Evolutionary conservation across 1,140 invertebrate species (phyloP), one percentile per base, ranked within the genome.

Genomic region (Panonychus citri): DNA sequence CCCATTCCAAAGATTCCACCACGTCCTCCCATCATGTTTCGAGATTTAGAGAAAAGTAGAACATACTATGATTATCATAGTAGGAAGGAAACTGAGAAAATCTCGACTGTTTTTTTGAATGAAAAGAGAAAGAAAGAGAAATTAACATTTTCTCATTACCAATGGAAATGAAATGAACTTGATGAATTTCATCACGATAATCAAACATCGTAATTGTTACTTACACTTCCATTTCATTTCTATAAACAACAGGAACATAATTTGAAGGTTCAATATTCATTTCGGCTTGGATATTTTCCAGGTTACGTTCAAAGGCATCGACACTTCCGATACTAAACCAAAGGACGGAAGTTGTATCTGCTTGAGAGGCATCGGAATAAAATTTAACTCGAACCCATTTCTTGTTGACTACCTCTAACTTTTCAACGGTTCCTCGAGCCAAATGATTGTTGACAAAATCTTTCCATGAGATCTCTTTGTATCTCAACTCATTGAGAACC

Each of bases 291-390:
- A 85, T 83, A 72, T 87, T 86, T 71, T 97, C 91, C 62, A 99
- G 74, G 73, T 95, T 97, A 52, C 91, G 76, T 72, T 99, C 94
- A 73, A 99, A 97, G 10, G 86, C 87, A 69, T 98, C 94, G 0
- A 95, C 88, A 73, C 89, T 94, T 30, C 94, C 94, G 67, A 99
- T 97, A 62, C 89, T 94, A 69, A 98, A 10, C n/a, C n/a, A n/a
- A n/a, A n/a, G n/a, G n/a, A n/a, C n/a, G n/a, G n/a, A n/a, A n/a
- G n/a, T n/a, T n/a, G n/a, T n/a, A n/a, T n/a, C n/a, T n/a, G n/a
- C n/a, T n/a, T n/a, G n/a, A n/a, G 25, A 3, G 3, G 19, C 19
- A 7, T 83, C 86, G 46, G 84, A 77, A 57, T 77, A 66, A 49
- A 93, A 70, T 64, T 76, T 78, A 3, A 98, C 81, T 64, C 87